Conservation (phyloP, 2,888 invertebrate species). For the Sphecodes monilicornis region DNA sequence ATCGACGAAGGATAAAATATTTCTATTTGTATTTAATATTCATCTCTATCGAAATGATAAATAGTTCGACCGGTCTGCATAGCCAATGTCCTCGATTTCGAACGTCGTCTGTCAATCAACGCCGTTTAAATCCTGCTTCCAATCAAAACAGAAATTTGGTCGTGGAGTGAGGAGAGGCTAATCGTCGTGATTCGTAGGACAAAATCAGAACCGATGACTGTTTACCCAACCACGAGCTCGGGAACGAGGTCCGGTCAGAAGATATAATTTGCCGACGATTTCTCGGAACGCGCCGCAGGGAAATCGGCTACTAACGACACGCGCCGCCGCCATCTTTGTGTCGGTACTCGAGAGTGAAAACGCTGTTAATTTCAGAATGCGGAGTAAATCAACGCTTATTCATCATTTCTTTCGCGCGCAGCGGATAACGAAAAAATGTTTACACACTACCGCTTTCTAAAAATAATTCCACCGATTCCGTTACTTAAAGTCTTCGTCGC, state of each 20-base stretch:
- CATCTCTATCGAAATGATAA: not conserved
- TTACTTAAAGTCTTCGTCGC: not conserved
- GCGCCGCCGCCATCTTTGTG: slow-evolving; percentile 13
- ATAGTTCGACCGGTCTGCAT: not conserved
- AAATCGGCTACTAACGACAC: slow-evolving; percentile 56
- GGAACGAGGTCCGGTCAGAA: slow-evolving; percentile 34
- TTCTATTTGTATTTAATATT: not conserved
- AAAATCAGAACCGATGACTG: slow-evolving; percentile 21
- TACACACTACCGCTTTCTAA: slow-evolving; percentile 2
- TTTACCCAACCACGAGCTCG: slow-evolving; percentile 23
- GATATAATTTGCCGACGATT: slow-evolving; percentile 40
- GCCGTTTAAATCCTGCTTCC: not conserved
- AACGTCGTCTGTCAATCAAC: not conserved
- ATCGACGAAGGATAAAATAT: not conserved
- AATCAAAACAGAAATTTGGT: not conserved
- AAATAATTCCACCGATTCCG: not conserved
- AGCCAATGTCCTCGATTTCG: slow-evolving; percentile 4
- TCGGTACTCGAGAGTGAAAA: slow-evolving; percentile 24
- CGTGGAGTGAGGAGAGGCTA: not conserved
- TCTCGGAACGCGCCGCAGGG: slow-evolving; percentile 53
- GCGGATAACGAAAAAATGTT: not conserved
- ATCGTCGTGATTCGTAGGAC: not conserved
- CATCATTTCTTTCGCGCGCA: not conserved
- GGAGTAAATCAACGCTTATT: slow-evolving; percentile 8
- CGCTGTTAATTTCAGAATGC: slow-evolving; percentile 13